phyloP scores from a whole-genome alignment of 2,113 vertebrate genomes.

The Amphilophus citrinellus region DNA sequence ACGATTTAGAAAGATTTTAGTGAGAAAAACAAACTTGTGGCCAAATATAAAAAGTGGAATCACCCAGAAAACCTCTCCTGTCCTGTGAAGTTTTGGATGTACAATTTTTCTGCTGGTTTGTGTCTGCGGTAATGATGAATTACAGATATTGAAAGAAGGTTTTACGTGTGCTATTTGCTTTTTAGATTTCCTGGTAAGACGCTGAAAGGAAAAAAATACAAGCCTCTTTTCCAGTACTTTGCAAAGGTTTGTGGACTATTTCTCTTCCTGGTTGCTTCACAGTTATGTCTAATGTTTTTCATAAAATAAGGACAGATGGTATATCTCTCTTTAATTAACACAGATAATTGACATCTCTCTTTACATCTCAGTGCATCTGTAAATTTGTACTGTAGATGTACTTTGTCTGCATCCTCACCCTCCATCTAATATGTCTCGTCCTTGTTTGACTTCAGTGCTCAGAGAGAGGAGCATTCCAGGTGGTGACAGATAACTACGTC shows the following conservation, averaged over 20 bases:
- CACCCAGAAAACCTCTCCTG: neutral
- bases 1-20: neutral
- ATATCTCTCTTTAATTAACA: constrained; percentile 8
- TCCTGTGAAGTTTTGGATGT: neutral
- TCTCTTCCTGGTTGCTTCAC: neutral
- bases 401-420: neutral
- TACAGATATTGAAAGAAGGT: neutral
- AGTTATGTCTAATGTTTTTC: neutral
- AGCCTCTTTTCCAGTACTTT: constrained; percentile 95
- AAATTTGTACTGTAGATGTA: neutral
- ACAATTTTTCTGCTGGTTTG: neutral
- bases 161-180: constrained; percentile 29
- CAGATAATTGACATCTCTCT: neutral
- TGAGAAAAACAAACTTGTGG: neutral
- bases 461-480: constrained; percentile 90
- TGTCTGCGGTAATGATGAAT: neutral
- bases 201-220: constrained; percentile 95
- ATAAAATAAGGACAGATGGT: constrained; percentile 3
- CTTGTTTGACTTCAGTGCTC: constrained; percentile 78
- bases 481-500: constrained; percentile 91
- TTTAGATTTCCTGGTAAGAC: constrained; percentile 90
- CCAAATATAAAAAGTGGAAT: neutral
- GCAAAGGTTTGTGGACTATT: constrained; percentile 84
- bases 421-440: constrained; percentile 10
- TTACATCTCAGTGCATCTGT: neutral